Conservation (phyloP, 2,888 invertebrate genomes). For the Parapristionchus giblindavisi region DNA sequence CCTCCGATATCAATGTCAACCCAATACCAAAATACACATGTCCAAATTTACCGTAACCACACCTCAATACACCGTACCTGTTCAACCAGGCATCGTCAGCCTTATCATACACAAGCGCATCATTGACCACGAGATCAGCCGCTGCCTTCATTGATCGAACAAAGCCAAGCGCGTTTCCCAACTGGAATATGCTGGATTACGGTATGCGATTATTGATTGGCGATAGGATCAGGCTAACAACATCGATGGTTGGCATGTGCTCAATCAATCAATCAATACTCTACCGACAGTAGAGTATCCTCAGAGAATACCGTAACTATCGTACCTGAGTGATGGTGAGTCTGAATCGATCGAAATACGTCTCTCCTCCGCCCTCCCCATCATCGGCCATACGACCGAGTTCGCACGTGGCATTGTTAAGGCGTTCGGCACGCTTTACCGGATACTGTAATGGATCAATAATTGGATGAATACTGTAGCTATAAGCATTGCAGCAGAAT, state of each 20-base stretch:
- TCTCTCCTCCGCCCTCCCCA: constrained; percentile 79
- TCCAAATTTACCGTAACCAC: background rate
- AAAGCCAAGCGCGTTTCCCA: constrained; percentile 88
- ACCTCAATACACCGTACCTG: too few species aligned
- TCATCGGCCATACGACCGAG: constrained; percentile 82
- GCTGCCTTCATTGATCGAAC: constrained; percentile 89
- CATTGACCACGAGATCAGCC: constrained; percentile 72
- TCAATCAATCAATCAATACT: background rate
- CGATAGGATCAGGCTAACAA: too few species aligned
- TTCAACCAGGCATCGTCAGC: constrained; percentile 37
- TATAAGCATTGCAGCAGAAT: background rate
- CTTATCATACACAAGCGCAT: constrained; percentile 41
- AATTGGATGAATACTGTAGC: too few species aligned
- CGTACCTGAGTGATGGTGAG: constrained; percentile 91
- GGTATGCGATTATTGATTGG: constrained; percentile 65
- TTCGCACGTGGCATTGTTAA: constrained; percentile 88
- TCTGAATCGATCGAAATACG: constrained; percentile 90
- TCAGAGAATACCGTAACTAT: constrained; percentile 78
- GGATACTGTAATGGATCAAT: constrained; percentile 73
- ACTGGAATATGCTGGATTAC: constrained; percentile 71
- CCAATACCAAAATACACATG: too few species aligned
- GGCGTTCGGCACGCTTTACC: constrained; percentile 90
- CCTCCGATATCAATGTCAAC: too few species aligned
- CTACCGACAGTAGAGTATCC: background rate
- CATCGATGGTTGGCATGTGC: too few species aligned